phyloP scores from a whole-genome alignment of 2,113 vertebrate species.

The Bucco capensis region DNA sequence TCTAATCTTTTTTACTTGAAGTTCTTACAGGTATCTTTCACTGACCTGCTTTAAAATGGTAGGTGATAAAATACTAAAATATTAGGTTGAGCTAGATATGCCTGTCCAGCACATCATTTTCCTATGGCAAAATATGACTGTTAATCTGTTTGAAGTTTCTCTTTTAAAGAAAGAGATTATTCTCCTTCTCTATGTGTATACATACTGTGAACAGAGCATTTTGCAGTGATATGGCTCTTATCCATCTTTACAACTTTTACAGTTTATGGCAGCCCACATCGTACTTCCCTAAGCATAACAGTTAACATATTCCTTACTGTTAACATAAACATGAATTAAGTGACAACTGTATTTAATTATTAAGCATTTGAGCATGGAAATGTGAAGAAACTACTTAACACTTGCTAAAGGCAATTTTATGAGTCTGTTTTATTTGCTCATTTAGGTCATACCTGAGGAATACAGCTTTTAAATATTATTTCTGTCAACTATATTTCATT shows the following conservation, averaged over 20 bases:
- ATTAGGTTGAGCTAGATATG: neutral
- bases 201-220: neutral
- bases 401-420: neutral
- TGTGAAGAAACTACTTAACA: neutral
- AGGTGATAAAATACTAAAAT: neutral
- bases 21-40: neutral
- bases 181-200: neutral
- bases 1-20: neutral
- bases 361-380: neutral
- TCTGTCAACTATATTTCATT: neutral
- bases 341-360: neutral
- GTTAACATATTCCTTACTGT: neutral
- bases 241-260: neutral
- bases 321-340: neutral
- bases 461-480: neutral
- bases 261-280: neutral
- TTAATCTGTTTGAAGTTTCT: neutral
- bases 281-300: neutral
- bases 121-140: neutral
- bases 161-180: neutral
- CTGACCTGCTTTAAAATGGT: neutral
- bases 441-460: neutral
- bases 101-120: neutral
- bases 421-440: neutral
- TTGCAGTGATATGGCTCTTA: neutral